Evolutionary conservation across 1,140 invertebrate species (phyloP).

Genomic region (Anthonomus grandis): DNA sequence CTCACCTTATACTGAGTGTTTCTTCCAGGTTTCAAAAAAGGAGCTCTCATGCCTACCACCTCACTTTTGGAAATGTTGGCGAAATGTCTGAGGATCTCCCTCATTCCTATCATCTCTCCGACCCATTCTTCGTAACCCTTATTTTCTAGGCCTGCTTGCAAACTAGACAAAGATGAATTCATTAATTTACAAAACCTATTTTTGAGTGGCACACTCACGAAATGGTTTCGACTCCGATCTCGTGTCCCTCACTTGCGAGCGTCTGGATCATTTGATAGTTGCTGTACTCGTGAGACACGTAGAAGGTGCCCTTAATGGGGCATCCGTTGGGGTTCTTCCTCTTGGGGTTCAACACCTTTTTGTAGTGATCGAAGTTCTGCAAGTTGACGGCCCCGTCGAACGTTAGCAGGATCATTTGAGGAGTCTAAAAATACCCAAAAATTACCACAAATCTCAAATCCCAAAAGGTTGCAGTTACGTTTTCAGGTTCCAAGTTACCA

Average conservation of each 20-base stretch:
- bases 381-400: slow-evolving; percentile 92
- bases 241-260: slow-evolving; percentile 83
- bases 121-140: slow-evolving; percentile 89
- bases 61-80: slow-evolving; percentile 78
- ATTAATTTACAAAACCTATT: neutral
- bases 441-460: neutral
- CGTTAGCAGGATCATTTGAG: slow-evolving; percentile 90
- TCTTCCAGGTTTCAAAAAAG: slow-evolving; percentile 84
- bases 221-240: slow-evolving; percentile 88
- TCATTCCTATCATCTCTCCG: slow-evolving; percentile 91
- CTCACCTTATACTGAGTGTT: slow-evolving; percentile 87
- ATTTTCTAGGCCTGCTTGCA: slow-evolving; percentile 79
- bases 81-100: slow-evolving; percentile 79
- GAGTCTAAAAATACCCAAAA: slow-evolving; percentile 62
- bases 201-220: slow-evolving; percentile 57
- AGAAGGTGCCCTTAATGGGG: slow-evolving; percentile 87
- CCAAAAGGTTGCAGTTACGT: slow-evolving; percentile 56
- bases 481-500: slow-evolving; percentile 72
- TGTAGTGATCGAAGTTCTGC: slow-evolving; percentile 87
- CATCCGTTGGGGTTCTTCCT: slow-evolving; percentile 87
- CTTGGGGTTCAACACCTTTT: slow-evolving; percentile 76
- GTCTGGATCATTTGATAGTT: slow-evolving; percentile 91
- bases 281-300: slow-evolving; percentile 91
- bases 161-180: slow-evolving; percentile 22
- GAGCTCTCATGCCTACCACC: slow-evolving; percentile 84